phyloP scores from a whole-genome alignment of 2,113 vertebrate genomes.

The Pelvicachromis taeniatus region DNA sequence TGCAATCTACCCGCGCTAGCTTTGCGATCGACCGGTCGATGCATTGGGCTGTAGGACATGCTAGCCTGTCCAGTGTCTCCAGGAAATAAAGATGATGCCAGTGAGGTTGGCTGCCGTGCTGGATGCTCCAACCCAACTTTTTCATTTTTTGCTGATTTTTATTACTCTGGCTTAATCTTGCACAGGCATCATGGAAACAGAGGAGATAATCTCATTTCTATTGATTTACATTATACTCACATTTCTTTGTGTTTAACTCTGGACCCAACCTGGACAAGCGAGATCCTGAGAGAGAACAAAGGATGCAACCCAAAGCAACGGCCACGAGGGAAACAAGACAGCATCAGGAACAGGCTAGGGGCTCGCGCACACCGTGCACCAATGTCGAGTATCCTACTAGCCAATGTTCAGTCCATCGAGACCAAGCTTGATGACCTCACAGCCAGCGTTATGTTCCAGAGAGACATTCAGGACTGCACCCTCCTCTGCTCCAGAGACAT shows the following conservation, averaged over 20 bases:
- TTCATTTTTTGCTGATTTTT: too few relatives aligned
- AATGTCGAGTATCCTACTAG: background rate
- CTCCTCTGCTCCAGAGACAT: background rate
- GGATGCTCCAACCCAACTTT: too few relatives aligned
- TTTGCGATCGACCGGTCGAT: too few relatives aligned
- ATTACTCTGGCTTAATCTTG: too few relatives aligned
- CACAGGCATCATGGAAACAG: background rate
- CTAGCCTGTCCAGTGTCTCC: too few relatives aligned
- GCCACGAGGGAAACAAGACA: background rate
- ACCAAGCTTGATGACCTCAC: background rate
- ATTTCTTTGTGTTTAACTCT: background rate
- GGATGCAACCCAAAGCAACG: background rate
- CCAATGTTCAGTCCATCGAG: background rate
- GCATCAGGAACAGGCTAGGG: background rate
- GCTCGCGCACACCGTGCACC: background rate
- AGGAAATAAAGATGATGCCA: too few relatives aligned
- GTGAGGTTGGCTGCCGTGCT: too few relatives aligned
- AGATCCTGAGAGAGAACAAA: background rate
- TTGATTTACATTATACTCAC: fast-evolving
- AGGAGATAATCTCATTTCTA: background rate
- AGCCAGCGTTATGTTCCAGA: background rate
- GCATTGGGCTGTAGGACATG: too few relatives aligned
- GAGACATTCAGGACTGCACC: background rate
- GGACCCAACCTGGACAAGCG: background rate
- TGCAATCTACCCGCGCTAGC: too few relatives aligned